A percentile compares a stretch with the other conserved stretches of the same genome.
These are phyloP conservation scores for Struthio camelus DNA, from an alignment of 2,113 vertebrate species.

Conservation along the genomic window DNA sequence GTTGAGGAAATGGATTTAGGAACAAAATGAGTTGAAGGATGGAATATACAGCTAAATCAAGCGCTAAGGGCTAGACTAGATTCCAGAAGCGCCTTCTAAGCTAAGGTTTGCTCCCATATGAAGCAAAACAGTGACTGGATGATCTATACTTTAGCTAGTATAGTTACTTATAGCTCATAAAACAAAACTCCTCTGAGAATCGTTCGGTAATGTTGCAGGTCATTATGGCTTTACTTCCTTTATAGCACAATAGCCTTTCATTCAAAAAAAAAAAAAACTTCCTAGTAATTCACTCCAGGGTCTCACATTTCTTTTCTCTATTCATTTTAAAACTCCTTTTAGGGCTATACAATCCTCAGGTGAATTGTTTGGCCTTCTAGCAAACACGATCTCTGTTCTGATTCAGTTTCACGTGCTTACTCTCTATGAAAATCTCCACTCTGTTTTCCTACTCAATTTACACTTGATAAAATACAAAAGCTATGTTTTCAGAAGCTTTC, in stretches of 20 bases:
- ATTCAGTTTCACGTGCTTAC: neutral
- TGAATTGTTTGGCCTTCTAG: constrained; percentile 9
- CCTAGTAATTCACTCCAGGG: neutral
- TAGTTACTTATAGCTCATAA: neutral
- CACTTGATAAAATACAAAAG: neutral
- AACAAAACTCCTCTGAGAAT: neutral
- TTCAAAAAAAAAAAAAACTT: neutral
- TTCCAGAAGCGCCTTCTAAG: neutral
- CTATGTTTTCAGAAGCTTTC: neutral
- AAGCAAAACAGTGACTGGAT: neutral
- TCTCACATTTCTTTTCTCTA: neutral
- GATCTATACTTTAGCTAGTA: neutral
- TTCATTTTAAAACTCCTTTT: neutral
- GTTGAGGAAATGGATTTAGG: neutral
- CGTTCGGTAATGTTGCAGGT: neutral
- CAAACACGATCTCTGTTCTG: neutral
- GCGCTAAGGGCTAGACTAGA: neutral
- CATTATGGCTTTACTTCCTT: neutral
- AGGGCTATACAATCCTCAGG: neutral
- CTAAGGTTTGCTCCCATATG: neutral
- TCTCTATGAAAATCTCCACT: neutral
- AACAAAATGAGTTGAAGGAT: neutral
- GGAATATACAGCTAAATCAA: rapidly evolving
- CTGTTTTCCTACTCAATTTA: neutral
- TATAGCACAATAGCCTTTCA: neutral